These are phyloP conservation scores for Macropus fuliginosus DNA, from an alignment of 2,797 vertebrate genomes.

Conservation along the genomic window DNA sequence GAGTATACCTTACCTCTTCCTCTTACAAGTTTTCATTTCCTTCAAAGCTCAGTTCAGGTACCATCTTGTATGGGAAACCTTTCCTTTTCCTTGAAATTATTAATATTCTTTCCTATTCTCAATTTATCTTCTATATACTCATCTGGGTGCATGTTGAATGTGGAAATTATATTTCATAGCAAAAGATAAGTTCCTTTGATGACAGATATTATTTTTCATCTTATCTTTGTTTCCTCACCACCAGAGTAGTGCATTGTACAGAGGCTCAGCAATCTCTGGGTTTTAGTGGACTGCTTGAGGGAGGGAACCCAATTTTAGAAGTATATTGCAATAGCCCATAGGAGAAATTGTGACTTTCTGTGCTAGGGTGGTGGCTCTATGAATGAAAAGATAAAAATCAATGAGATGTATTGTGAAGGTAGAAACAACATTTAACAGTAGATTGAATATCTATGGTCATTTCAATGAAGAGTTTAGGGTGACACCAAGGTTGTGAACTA, in stretches of 20 bases:
- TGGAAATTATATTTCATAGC: neutral
- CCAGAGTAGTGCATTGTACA: neutral
- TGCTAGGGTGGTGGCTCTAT: neutral
- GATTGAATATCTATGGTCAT: neutral
- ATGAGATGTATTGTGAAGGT: neutral
- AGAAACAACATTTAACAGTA: neutral
- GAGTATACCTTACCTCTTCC: neutral
- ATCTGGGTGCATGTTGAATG: neutral
- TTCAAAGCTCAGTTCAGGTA: neutral
- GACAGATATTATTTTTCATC: conserved; percentile 29
- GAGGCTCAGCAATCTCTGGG: conserved; percentile 19
- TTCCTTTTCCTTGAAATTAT: neutral
- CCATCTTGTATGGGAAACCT: neutral
- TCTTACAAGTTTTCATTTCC: neutral
- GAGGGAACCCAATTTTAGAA: neutral
- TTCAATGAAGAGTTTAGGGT: neutral
- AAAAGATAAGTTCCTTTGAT: conserved; percentile 23
- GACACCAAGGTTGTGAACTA: neutral
- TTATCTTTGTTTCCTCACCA: conserved; percentile 41
- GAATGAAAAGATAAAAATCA: neutral
- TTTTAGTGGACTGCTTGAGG: neutral
- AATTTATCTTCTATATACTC: neutral
- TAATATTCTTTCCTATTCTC: neutral
- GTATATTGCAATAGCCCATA: neutral
- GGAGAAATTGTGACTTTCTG: neutral